Evolutionary conservation across 1,140 invertebrate genomes (phyloP), one percentile per base, ranked within the genome.

Genomic region (Trichoplusia ni): DNA sequence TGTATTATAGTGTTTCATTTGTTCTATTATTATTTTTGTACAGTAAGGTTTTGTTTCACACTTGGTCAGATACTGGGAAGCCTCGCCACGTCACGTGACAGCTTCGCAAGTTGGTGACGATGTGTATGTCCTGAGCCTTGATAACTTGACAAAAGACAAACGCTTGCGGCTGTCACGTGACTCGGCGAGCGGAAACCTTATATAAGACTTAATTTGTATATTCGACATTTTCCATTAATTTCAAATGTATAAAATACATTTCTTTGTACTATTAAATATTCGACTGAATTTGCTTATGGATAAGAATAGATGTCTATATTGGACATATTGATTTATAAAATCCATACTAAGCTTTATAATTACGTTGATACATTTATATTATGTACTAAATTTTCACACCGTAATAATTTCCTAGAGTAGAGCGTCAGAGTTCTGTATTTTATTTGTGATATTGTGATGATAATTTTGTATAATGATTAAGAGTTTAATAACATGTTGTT

Each of bases 401-500:
- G 16, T 53, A 38, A 37, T 61, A 61, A 44, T 46, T 44, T 38
- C 25, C 8, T 49, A 38, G 27, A 25, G 21, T 58, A 49, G 42
- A 47, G 16, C 31, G 29, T 60, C 56, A 60, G 67, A 75, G 60
- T 75, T 77, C 69, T 78, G 73, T 86, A 80, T 82, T 84, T 77
- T 75, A 77, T 88, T 88, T 86, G 85, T 86, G 85, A 88, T 86
- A 87, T 85, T 84, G 56, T 60, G 78, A 82, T 77, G 75, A 81
- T 84, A 82, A 86, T 86, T 86, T 86, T 79, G 73, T 84, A 76
- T 80, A 75, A 80, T 71, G 67, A 75, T 73, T 82, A 83, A 89
- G 86, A 86, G 81, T 89, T 83, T 89, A 85, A 88, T 75, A 82
- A 78, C 69, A 75, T 81, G 83, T 86, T 86, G 71, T 79, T 79